These are phyloP conservation scores for Jacana jacana DNA, from an alignment of 2,113 vertebrate species.

Conservation along the genomic window DNA sequence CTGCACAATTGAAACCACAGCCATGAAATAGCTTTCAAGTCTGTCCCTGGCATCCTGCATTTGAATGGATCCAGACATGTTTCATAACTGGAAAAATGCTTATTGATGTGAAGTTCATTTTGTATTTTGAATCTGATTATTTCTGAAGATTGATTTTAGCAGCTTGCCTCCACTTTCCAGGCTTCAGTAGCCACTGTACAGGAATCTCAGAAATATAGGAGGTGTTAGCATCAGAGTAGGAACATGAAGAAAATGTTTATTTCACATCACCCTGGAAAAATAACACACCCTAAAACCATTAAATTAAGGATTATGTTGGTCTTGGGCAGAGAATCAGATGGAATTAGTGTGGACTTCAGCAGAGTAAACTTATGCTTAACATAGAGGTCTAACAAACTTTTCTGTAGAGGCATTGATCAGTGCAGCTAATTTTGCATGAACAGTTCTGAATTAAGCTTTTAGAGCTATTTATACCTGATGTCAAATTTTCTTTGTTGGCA, in stretches of 20 bases:
- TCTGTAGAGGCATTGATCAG: not conserved
- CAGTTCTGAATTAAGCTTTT: not conserved
- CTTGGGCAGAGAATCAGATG: not conserved
- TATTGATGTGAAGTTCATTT: not conserved
- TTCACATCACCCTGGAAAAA: not conserved
- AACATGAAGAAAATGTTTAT: not conserved
- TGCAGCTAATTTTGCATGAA: not conserved
- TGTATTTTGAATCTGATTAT: conserved; percentile 8
- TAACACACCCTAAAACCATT: not conserved
- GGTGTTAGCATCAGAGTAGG: not conserved
- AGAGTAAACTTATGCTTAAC: not conserved
- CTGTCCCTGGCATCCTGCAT: not conserved
- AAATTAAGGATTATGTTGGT: not conserved
- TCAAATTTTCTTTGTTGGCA: not conserved
- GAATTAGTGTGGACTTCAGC: not conserved
- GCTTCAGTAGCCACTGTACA: not conserved
- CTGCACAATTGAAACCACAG: conserved; percentile 14
- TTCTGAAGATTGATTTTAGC: conserved; percentile 5
- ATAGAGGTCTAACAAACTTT: not conserved
- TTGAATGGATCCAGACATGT: not conserved
- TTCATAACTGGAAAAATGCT: not conserved
- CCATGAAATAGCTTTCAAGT: conserved; percentile 40
- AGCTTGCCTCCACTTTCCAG: not conserved
- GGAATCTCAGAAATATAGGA: not conserved
- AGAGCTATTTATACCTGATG: not conserved